Base-by-base conservation (phyloP, 2,888 invertebrate genomes). In the Chydorus sphaericus region DNA sequence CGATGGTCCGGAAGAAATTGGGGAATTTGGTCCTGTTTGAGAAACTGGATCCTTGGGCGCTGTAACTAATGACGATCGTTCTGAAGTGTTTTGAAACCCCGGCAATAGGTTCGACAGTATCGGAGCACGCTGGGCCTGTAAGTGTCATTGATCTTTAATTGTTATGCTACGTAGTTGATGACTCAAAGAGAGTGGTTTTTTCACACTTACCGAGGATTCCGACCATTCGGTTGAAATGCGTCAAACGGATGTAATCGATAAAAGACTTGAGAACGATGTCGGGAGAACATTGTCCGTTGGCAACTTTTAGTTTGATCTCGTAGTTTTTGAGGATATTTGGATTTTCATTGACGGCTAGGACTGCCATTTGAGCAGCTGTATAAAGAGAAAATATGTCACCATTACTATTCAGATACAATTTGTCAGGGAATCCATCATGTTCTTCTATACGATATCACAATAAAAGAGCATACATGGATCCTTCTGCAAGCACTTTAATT, bases 1-100 rank as follows among this genome's bases (percentile, higher is more conserved):
- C 85, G 58, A 85, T 83, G 0, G 86, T 87, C 10, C 86, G 70
- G 67, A 84, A 85, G 69, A 87, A 85, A 65, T 81, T 83, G 0
- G 85, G 85, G 69, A 84, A 86, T 59, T 78, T 79, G 3, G 70
- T 69, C 20, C 82, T 73, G 66, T 85, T 80, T 1, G 78, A 77
- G 63, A 84, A 82, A 44, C 78, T 78, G 2, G 82, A 77, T 0
- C 85, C 84, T 66, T 86, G 85, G 0, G 85, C 86, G 58, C 83
- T 81, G 66, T 86, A 87, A 52, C 84, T 84, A 58, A 87, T 79
- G 1, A 84, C 78, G 57, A 83, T 74, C 53, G 81, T 81, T 61
- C 77, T 77, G 63, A 80, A 83, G 63, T 83, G 80, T 59, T 79
- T 81, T 0, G 85, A 81, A 3, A 87, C 77, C 0, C 83, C 83